phyloP scores from a whole-genome alignment of 2,113 vertebrate genomes.

The Lasiurus borealis region DNA sequence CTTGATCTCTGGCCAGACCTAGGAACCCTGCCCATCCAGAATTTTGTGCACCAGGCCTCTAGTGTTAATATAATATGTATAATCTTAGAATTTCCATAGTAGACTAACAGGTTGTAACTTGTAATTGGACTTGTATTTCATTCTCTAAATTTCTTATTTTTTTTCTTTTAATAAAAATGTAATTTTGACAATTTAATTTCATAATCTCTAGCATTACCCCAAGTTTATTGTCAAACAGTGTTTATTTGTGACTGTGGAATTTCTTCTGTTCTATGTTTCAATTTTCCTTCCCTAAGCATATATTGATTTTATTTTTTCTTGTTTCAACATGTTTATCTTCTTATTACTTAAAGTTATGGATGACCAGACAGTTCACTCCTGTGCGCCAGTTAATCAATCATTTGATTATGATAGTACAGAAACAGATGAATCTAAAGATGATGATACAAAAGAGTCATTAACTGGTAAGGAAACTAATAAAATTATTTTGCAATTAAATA shows the following conservation, averaged over 20 bases:
- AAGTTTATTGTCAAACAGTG: not conserved
- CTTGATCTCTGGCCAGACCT: too few species aligned
- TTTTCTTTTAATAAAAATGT: constrained; percentile 46
- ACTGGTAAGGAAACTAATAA: constrained; percentile 74
- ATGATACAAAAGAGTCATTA: constrained; percentile 93
- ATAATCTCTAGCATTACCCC: not conserved
- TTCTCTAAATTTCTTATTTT: constrained; percentile 18
- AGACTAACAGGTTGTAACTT: not conserved
- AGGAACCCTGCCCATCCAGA: too few species aligned
- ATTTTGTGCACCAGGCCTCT: too few species aligned
- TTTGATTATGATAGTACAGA: constrained; percentile 92
- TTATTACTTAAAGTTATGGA: constrained; percentile 91
- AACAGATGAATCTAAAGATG: constrained; percentile 94
- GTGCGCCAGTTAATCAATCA: constrained; percentile 90
- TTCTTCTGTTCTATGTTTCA: constrained; percentile 15
- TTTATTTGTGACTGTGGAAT: constrained; percentile 47
- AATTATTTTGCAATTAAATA: not conserved
- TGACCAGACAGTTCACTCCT: constrained; percentile 93
- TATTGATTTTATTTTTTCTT: constrained; percentile 46
- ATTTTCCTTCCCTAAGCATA: not conserved
- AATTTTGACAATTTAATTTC: constrained; percentile 29
- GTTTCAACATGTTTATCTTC: constrained; percentile 54
- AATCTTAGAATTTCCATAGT: constrained; percentile 29
- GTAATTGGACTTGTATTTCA: not conserved
- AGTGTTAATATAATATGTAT: not conserved